Base-by-base conservation (phyloP, 2,888 invertebrate genomes). In the Meloe dianella region DNA sequence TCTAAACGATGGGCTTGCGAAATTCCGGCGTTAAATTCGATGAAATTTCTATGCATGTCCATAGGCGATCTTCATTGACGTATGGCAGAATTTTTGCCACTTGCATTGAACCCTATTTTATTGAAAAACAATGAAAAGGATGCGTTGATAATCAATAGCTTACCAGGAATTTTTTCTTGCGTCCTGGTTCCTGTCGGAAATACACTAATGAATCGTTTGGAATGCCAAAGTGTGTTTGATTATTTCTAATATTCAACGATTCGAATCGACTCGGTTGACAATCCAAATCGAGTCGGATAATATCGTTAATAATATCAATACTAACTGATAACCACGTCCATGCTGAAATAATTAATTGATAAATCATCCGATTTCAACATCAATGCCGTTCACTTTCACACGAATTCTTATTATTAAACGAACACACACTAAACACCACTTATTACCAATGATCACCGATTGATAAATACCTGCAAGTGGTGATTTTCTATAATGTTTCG, bases 141-240 rank as follows among this genome's bases (percentile, higher is more conserved):
- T n/a, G n/a, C n/a, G n/a, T n/a, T 62, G 29, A 29, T 14, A 30
- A 59, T 20, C 32, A 20, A 22, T n/a, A 63, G 74, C 77, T 80
- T 76, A 85, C 85, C 80, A 84, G 74, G 75, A 84, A 85, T 74
- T 84, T 84, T 74, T 84, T 85, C 75, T 85, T 85, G 64, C 84
- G 75, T 60, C 85, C 85, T 20, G 85, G 85, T 68, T 85, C 85
- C 66, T 85, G 84, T 68, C 84, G 77, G 75, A 85, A 84, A 73
- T 85, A 85, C 68, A 84, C 84, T 65, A 85, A 78, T n/a, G 84
- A 79, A 67, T 84, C 84, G 61, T 77, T 73, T 7, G 84, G 83
- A 66, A 84, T 78, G 27, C 76, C 78, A 68, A 84, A 79, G 60
- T 72, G 74, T 29, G 73, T 71, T 32, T 75, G 70, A 51, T 76